These are phyloP conservation scores for Urocyon cinereoargenteus DNA, from an alignment of 2,797 vertebrate species.

Conservation along the genomic window DNA sequence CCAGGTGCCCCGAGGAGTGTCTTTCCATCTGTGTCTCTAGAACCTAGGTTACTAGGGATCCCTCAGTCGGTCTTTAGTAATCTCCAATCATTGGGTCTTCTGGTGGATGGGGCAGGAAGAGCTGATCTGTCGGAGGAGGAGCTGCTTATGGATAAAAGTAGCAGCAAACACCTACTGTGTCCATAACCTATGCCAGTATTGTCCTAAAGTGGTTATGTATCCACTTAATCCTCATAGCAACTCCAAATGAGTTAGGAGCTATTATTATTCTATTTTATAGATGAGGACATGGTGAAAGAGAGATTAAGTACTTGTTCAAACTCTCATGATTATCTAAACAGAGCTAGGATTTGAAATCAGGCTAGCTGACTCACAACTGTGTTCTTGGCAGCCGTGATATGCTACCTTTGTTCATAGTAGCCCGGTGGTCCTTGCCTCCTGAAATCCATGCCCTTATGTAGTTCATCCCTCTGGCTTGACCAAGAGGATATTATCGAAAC, in stretches of 20 bases:
- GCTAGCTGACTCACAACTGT: neutral
- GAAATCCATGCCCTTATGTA: neutral
- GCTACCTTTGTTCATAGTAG: neutral
- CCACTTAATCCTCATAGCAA: neutral
- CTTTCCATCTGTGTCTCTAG: neutral
- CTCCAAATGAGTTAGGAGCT: neutral
- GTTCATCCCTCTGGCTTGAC: neutral
- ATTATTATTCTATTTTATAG: neutral
- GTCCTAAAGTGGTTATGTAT: neutral
- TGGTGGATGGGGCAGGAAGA: neutral
- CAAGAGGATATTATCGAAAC: neutral
- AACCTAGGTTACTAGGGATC: neutral
- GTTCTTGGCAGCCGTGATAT: neutral
- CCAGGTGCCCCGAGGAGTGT: too few relatives aligned
- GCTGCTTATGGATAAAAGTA: neutral
- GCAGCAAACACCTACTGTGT: neutral
- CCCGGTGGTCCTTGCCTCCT: neutral
- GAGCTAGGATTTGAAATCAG: slow-evolving; percentile 13
- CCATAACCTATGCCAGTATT: neutral
- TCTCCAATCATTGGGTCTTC: neutral
- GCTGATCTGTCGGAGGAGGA: neutral
- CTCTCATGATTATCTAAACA: neutral
- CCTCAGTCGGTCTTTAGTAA: neutral
- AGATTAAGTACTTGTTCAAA: neutral
- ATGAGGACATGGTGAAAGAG: neutral